Conservation (phyloP, 2,797 vertebrate genomes). For the Phoebastria nigripes region DNA sequence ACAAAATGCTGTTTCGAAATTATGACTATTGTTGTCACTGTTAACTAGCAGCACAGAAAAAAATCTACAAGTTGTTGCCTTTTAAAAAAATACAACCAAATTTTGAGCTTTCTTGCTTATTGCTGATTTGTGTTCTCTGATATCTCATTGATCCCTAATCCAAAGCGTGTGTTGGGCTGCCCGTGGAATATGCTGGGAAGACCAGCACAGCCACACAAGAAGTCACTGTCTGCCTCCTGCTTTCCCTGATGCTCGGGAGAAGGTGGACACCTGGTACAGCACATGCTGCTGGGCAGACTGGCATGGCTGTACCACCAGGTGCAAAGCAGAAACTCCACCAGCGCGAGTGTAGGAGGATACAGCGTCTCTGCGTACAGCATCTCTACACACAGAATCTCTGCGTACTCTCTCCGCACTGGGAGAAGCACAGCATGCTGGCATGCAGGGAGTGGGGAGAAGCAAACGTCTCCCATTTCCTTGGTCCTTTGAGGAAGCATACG, state of each 20-base stretch:
- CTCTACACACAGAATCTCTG: background rate
- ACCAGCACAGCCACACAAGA: background rate
- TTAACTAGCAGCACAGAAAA: background rate
- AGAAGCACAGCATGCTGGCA: background rate
- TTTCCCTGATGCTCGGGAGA: background rate
- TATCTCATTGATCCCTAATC: background rate
- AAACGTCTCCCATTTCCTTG: background rate
- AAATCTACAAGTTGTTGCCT: background rate
- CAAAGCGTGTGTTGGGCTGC: background rate
- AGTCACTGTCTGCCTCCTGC: background rate
- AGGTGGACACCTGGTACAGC: background rate
- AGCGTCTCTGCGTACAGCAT: background rate
- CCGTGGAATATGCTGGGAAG: background rate
- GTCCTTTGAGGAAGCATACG: background rate
- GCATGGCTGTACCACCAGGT: too few species aligned
- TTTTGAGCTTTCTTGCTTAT: background rate
- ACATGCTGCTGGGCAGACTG: background rate
- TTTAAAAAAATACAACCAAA: background rate
- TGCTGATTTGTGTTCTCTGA: background rate
- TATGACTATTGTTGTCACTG: background rate
- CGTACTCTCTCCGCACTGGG: too few species aligned
- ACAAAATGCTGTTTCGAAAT: rapidly evolving
- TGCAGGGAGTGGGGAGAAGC: background rate
- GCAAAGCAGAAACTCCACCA: background rate
- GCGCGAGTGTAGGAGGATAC: rapidly evolving